phyloP scores from a whole-genome alignment of 2,888 invertebrate genomes.

The Ochropleura leucogaster region DNA sequence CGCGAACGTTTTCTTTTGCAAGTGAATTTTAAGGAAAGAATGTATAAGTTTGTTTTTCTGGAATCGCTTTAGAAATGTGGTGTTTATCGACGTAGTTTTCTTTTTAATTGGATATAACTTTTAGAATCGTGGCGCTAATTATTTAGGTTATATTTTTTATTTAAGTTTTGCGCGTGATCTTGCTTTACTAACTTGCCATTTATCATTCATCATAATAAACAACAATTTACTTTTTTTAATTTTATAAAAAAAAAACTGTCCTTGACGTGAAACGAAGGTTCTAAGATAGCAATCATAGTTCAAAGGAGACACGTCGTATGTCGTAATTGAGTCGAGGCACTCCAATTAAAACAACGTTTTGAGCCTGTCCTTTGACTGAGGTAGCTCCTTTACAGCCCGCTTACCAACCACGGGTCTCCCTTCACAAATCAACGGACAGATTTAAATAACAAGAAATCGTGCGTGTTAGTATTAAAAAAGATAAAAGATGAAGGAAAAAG shows the following conservation, averaged over 20 bases:
- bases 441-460: slow-evolving; percentile 69
- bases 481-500: slow-evolving; percentile 63
- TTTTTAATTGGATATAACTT: neutral
- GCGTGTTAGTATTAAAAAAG: slow-evolving; percentile 72
- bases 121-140: neutral
- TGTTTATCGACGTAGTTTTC: neutral
- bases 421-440: slow-evolving; percentile 67
- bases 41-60: neutral
- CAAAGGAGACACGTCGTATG: slow-evolving; percentile 83
- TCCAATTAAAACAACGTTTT: slow-evolving; percentile 88
- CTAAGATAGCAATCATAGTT: slow-evolving; percentile 84
- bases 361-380: slow-evolving; percentile 81
- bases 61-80: neutral
- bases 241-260: slow-evolving; percentile 12
- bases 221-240: neutral
- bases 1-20: slow-evolving; percentile 33
- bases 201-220: no score
- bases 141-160: no score
- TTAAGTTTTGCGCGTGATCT: neutral
- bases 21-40: slow-evolving; percentile 19
- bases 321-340: slow-evolving; percentile 83
- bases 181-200: neutral
- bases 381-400: slow-evolving; percentile 72
- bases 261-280: slow-evolving; percentile 66
- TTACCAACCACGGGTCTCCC: slow-evolving; percentile 71